Conservation (phyloP, 2,113 vertebrate species). For the Pterocles gutturalis region DNA sequence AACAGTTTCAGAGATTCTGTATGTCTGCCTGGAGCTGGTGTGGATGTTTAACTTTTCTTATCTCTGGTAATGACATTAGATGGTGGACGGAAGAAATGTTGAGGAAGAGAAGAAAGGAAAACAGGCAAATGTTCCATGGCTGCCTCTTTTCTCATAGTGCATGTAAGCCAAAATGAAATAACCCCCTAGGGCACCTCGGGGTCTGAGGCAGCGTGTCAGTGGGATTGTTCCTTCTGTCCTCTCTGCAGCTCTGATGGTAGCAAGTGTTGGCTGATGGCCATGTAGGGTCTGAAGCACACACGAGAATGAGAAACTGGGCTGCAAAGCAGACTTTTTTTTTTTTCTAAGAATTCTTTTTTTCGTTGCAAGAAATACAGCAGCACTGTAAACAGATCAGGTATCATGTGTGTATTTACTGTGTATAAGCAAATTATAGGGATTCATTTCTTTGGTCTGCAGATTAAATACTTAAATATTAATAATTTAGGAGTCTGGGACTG, state of each 20-base stretch:
- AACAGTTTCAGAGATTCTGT: not conserved
- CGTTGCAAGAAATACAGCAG: not conserved
- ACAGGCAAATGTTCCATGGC: not conserved
- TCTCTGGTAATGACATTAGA: not conserved
- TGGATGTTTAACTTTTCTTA: not conserved
- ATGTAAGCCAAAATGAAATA: not conserved
- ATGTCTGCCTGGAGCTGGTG: not conserved
- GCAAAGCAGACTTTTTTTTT: not conserved
- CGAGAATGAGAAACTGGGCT: not conserved
- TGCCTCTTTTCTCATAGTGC: not conserved
- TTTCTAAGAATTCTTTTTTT: not conserved
- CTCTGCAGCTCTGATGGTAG: not conserved
- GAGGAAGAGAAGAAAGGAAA: not conserved
- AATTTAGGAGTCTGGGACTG: not conserved
- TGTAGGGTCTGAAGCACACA: not conserved
- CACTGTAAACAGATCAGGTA: not conserved
- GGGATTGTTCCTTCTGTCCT: not conserved
- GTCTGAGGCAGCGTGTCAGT: not conserved
- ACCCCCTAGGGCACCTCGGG: fast-evolving
- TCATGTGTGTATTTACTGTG: not conserved
- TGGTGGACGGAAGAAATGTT: not conserved
- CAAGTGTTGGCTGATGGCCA: not conserved
- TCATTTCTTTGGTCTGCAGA: not conserved
- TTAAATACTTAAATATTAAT: not conserved
- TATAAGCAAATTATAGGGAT: not conserved